Evolutionary conservation across 2,797 vertebrate genomes (phyloP), one percentile per base, ranked within the genome.

Genomic region (Halcyon smyrnensis): DNA sequence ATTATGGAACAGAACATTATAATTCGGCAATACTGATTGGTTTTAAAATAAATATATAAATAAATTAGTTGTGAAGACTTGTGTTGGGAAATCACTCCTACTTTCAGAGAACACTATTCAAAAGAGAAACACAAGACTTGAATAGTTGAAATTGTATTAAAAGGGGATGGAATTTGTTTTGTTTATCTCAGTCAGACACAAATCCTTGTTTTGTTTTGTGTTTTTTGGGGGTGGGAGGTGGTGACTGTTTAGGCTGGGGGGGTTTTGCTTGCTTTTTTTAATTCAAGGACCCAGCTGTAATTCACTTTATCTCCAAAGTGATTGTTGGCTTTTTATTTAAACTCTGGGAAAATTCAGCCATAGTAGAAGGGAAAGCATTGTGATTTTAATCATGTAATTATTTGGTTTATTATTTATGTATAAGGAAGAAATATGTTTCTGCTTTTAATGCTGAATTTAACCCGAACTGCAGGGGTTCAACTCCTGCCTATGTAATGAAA

Each of bases 391-490:
- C 5, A 37, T 16, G 2, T 62, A 69, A 57, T 94, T 95, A 77
- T 83, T 77, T 75, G 17, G 10, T 84, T 92, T 85, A n/a, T 87
- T 78, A 51, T 80, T 91, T 8, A 27, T 36, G 8, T 56, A 16
- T 39, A 50, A 75, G 30, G 64, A 85, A 68, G 5, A 89, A 63
- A 62, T 24, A 8, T 54, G 41, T 59, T 81, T 88, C 39, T 89
- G 9, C 50, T 76, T 87, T 82, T 75, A 63, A 56, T 81, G 24
- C n/a, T 80, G 45, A 89, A 41, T 89, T 89, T 57, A 74, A n/a
- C 23, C 11, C 2, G 39, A 69, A 63, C 9, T 76, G 23, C n/a
- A 65, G 65, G 34, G 69, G 16, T 56, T 17, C 23, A 56, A 6
- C 15, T 92, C n/a, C 50, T 95, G 34, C 45, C 64, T 41, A 8